Evolutionary conservation across 92 coral and sea anemone species (phyloP).

Genomic region (Montipora capitata): DNA sequence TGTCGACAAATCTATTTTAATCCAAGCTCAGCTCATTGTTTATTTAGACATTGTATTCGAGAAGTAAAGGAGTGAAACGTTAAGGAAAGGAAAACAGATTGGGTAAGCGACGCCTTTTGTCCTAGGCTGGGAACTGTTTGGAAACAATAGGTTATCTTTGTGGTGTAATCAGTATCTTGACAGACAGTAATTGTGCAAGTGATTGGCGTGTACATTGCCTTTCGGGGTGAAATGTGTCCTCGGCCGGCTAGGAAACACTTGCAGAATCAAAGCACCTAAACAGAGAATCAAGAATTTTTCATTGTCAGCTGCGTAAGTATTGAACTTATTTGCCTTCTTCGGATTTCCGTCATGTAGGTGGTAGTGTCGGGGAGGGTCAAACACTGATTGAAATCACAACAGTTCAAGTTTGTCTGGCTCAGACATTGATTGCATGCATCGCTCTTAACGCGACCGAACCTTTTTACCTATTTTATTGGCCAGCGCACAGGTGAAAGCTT

Average conservation of each 20-base stretch:
- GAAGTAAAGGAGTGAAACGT: constrained; percentile 25
- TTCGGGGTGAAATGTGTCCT: constrained; percentile 38
- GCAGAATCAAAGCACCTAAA: neutral
- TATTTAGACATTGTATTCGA: constrained; percentile 23
- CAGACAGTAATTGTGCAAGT: constrained; percentile 86
- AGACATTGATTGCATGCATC: neutral
- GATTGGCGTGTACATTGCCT: constrained; percentile 82
- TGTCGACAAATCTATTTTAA: neutral
- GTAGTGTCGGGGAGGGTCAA: constrained; percentile 30
- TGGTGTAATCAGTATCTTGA: constrained; percentile 84
- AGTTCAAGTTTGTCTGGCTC: constrained; percentile 36
- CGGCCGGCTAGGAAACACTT: constrained; percentile 13
- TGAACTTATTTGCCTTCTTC: constrained; percentile 26
- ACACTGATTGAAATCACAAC: constrained; percentile 29
- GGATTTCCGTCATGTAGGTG: constrained; percentile 49
- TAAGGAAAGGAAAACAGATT: constrained; percentile 48
- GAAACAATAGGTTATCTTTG: constrained; percentile 86
- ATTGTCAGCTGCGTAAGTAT: constrained; percentile 40
- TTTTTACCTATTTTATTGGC: neutral
- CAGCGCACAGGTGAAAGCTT: constrained; percentile 37
- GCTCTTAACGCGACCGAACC: neutral
- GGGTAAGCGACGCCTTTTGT: constrained; percentile 39
- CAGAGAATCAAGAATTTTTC: constrained; percentile 1
- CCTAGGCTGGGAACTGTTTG: constrained; percentile 44
- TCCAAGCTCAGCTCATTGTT: constrained; percentile 20